Evolutionary conservation across 2,888 invertebrate species (phyloP).

Genomic region (Lepidocyrtinus sp.): DNA sequence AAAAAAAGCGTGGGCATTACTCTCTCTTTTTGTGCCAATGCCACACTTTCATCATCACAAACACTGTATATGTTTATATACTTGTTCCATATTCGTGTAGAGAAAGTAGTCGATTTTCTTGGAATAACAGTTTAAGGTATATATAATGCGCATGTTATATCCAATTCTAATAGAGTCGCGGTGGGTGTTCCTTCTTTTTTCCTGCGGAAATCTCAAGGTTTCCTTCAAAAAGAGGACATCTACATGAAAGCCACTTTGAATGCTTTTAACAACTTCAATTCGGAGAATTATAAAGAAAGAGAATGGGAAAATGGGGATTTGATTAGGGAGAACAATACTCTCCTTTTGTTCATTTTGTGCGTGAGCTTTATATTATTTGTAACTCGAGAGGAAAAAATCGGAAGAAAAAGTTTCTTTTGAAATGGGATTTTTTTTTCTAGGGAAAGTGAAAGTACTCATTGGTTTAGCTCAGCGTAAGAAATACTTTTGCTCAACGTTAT

Average conservation of each 20-base stretch:
- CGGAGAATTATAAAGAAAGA: background rate
- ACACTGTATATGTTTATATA: background rate
- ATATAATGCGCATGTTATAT: background rate
- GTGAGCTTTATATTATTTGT: too few relatives aligned
- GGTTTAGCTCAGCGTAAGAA: background rate
- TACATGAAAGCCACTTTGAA: background rate
- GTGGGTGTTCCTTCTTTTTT: slow-evolving; percentile 8
- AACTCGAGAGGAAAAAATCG: too few relatives aligned
- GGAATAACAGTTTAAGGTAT: background rate
- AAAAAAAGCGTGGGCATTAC: background rate
- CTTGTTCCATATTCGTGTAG: background rate
- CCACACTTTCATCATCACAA: background rate
- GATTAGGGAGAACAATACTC: background rate
- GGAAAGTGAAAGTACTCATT: background rate
- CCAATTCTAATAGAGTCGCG: background rate
- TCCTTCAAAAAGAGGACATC: slow-evolving; percentile 1
- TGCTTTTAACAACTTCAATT: background rate
- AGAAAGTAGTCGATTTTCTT: background rate
- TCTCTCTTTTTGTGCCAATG: background rate
- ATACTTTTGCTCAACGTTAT: background rate
- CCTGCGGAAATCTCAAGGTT: slow-evolving; percentile 18
- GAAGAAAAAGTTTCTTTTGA: too few relatives aligned
- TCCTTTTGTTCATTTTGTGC: slow-evolving; percentile 8
- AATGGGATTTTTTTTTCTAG: background rate
- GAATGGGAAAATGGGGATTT: slow-evolving; percentile 9